A percentile compares a stretch with the other conserved stretches of the same genome.
Conservation (phyloP, 1,140 invertebrate genomes). For the Drosophila santomea region DNA sequence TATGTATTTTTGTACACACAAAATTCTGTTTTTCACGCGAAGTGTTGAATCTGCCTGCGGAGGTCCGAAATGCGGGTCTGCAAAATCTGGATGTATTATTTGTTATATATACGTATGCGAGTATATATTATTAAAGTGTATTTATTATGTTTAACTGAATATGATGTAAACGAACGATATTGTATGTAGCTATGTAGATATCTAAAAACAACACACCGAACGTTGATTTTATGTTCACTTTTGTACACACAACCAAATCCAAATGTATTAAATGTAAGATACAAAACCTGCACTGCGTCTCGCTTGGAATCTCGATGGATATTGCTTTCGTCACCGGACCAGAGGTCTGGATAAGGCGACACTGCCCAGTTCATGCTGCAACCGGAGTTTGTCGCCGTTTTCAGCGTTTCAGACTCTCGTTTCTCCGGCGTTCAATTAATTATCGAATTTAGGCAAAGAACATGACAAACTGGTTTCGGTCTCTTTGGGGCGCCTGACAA, state of each 20-base stretch:
- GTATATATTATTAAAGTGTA: conserved; percentile 68
- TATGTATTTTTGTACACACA: conserved; percentile 62
- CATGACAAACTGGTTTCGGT: conserved; percentile 73
- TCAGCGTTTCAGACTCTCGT: conserved; percentile 17
- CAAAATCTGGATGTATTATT: conserved; percentile 73
- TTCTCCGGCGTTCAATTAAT: conserved; percentile 66
- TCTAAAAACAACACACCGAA: conserved; percentile 51
- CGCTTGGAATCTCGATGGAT: conserved; percentile 33
- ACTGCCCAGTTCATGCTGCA: conserved; percentile 4
- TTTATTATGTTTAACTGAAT: conserved; percentile 78
- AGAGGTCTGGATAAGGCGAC: conserved; percentile 16
- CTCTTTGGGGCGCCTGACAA: conserved; percentile 38
- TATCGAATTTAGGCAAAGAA: conserved; percentile 69
- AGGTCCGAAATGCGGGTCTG: conserved; percentile 30
- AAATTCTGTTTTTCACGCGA: conserved; percentile 50
- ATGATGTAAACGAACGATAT: conserved; percentile 56
- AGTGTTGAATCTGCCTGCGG: conserved; percentile 62
- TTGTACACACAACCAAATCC: conserved; percentile 73
- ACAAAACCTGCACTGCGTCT: conserved; percentile 26
- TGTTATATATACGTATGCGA: conserved; percentile 65
- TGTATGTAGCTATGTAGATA: conserved; percentile 79
- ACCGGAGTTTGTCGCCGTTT: conserved; percentile 28
- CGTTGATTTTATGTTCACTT: conserved; percentile 77
- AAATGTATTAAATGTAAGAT: conserved; percentile 78
- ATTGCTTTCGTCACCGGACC: conserved; percentile 26